Evolutionary conservation across 1,140 invertebrate genomes (phyloP).

Genomic region (Drosophila punjabiensis): DNA sequence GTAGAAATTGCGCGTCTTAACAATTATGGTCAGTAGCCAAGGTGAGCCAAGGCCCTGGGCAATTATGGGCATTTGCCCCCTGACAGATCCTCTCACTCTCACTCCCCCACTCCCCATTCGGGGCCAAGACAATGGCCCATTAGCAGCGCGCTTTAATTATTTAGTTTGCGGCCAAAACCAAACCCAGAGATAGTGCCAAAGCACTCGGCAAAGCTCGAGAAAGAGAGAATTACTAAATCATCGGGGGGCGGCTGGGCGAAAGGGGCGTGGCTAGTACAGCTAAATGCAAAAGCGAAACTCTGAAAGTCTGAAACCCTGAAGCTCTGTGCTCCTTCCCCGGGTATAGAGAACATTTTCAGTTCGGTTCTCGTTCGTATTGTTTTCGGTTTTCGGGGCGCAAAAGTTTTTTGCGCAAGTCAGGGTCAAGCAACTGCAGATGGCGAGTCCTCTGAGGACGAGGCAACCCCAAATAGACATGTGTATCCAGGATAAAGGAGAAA

Average conservation of each 20-base stretch:
- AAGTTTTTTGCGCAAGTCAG: conserved; percentile 77
- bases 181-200: conserved; percentile 43
- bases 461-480: conserved; percentile 15
- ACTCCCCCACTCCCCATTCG: neutral
- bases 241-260: conserved; percentile 12
- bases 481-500: conserved; percentile 7
- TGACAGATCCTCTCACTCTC: conserved; percentile 5
- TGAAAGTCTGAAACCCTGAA: conserved; percentile 13
- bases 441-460: neutral
- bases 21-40: conserved; percentile 68
- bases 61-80: conserved; percentile 71
- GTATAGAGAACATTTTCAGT: conserved; percentile 61
- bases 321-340: conserved; percentile 17
- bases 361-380: conserved; percentile 41
- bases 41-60: conserved; percentile 42
- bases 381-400: conserved; percentile 47
- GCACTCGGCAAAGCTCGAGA: conserved; percentile 23
- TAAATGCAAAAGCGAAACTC: conserved; percentile 64
- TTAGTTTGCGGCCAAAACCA: conserved; percentile 69
- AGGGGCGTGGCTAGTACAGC: conserved; percentile 50
- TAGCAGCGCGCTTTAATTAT: conserved; percentile 82
- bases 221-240: conserved; percentile 45
- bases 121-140: conserved; percentile 76
- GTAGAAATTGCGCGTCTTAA: conserved; percentile 82
- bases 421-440: conserved; percentile 72